phyloP scores from a whole-genome alignment of 2,888 invertebrate species.

The Hedychridium roseum region DNA sequence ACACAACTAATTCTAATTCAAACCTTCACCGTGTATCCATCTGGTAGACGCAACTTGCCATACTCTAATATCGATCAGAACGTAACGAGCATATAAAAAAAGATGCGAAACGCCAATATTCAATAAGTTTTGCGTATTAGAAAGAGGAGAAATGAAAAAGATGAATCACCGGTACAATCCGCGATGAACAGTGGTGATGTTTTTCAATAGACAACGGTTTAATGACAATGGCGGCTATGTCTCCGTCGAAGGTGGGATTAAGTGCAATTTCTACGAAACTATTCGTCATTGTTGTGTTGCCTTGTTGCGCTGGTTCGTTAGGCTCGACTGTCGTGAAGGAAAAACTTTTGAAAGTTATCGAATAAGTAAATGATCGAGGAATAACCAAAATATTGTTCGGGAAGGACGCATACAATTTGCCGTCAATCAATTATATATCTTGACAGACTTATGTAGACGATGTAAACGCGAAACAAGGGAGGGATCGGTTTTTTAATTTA shows the following conservation, averaged over 20 bases:
- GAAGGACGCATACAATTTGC: conserved; percentile 9
- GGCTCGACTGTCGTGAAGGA: no score
- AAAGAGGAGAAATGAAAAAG: conserved; percentile 8
- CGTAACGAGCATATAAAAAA: no score
- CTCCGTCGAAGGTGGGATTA: conserved; percentile 75
- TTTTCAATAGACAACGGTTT: conserved; percentile 53
- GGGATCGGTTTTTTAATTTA: no score
- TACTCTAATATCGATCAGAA: no score
- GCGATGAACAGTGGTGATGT: conserved; percentile 55
- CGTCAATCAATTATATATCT: neutral
- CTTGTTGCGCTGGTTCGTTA: no score
- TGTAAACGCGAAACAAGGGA: no score
- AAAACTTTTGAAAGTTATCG: no score
- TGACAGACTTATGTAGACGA: no score
- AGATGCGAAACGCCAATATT: conserved; percentile 14
- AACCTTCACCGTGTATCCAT: no score
- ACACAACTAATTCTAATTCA: no score
- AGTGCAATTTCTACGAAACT: conserved; percentile 1
- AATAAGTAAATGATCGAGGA: neutral
- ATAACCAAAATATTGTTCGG: neutral
- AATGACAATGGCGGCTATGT: conserved; percentile 78
- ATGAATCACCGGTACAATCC: conserved; percentile 19
- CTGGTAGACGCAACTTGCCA: no score
- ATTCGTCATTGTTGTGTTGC: neutral
- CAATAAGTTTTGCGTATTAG: conserved; percentile 6